Evolutionary conservation across 2,888 invertebrate genomes (phyloP), one percentile per base, ranked within the genome.

Genomic region (Oscheius myriophilus): DNA sequence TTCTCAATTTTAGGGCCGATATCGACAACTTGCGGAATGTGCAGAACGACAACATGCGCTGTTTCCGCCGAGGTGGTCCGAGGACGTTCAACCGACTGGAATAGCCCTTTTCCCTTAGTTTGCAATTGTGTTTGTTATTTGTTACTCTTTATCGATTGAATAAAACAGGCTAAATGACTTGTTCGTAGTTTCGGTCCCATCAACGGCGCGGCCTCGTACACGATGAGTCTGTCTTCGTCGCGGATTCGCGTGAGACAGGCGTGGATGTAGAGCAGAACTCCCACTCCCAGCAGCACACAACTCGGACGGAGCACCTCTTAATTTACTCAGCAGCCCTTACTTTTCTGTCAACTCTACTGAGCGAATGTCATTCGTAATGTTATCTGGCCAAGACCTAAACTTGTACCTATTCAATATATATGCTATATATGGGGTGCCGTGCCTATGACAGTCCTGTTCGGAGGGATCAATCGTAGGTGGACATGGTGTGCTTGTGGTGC

Each of bases 61-160:
- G 75, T 64, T 79, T 73, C 68, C 70, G 70, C 49, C 62, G 76
- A 63, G 79, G 79, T 16, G 77, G 73, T 14, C 76, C 75, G 26
- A 69, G 79, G 61, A 71, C 71, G 51, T 76, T 79, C 66, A 77
- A 79, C 67, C 65, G 65, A 18, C 14, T 55, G 16, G 65, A 25
- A 45, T 26, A 39, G 25, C 43, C 14, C 18, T 59, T n/a, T n/a
- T 14, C 45, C 59, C 41, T 7, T 12, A 42, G 43, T n/a, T 26
- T 14, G 26, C 26, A 45, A 21, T 23, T n/a, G 14, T 59, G 25
- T 18, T 7, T 57, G 4, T 39, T 57, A 25, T 2, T 42, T 58
- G 42, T 58, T 58, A 18, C 23, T 58, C 26, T 58, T 58, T n/a
- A 18, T 58, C 16, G 16, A 11, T 25, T 54, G 25, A 54, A 39